Evolutionary conservation across 2,113 vertebrate genomes (phyloP), one percentile per base, ranked within the genome.

Genomic region (Amazona vittata): DNA sequence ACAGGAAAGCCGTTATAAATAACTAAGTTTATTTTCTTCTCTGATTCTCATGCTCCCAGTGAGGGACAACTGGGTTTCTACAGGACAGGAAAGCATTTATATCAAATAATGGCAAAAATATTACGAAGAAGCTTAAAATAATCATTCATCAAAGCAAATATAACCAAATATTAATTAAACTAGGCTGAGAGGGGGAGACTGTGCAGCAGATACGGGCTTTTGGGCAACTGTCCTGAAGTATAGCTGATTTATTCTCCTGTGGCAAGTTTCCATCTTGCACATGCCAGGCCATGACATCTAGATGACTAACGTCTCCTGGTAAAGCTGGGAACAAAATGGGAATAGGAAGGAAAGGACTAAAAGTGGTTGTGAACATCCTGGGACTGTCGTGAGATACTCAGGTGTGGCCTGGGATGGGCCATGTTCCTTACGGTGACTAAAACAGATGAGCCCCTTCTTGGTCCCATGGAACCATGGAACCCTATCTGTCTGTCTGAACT

Each of bases 401-500:
- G 25, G 15, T 28, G 33, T 63, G 53, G 15, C 4, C 3, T 64
- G 55, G 73, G 24, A 64, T 21, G 13, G 11, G 29, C 5, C 22
- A 2, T 4, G 4, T 73, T 43, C 53, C 21, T 80, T 31, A 71
- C 1, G 9, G 21, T 28, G 50, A 83, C 35, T 22, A 52, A 76
- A 76, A 35, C 8, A 29, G 5, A 15, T 22, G 24, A 84, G 11
- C 18, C 33, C 3, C 60, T 74, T 10, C 25, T 68, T 15, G 9
- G 5, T 49, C 47, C 63, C 35, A n/a, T 59, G 24, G 24, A 11
- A 89, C 24, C 7, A 0, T 31, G 13, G 15, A 70, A 86, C 21
- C 1, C 0, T 33, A 2, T 39, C 19, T 12, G 1, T 33, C 19
- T 21, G 14, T 9, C 7, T 46, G 35, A 91, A 62, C 21, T 74